Percentiles rank a stretch among this genome's conserved stretches.
These are phyloP conservation scores for Spinus pinus DNA, from an alignment of 2,797 vertebrate genomes.

Conservation along the genomic window DNA sequence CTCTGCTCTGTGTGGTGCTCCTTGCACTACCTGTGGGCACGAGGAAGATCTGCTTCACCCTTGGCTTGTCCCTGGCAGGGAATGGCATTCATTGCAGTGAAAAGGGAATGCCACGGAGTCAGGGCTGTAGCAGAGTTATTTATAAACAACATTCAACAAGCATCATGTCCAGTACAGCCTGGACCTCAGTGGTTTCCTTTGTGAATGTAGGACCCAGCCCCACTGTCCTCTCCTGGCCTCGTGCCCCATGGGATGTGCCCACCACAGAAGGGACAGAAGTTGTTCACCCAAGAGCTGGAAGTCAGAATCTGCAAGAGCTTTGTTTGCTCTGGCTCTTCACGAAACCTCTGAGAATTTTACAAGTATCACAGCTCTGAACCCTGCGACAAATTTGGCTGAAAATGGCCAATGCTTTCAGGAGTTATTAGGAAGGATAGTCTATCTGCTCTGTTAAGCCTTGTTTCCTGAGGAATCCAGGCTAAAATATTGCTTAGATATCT, in stretches of 20 bases:
- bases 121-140: not conserved
- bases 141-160: not conserved
- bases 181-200: not conserved
- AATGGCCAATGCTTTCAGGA: not conserved
- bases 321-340: not conserved
- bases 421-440: not conserved
- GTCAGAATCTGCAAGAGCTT: not conserved
- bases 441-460: not conserved
- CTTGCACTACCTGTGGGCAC: not conserved
- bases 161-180: accelerated
- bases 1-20: accelerated
- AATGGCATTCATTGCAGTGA: not conserved
- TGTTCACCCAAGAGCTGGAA: not conserved
- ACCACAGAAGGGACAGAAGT: not conserved
- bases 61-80: not conserved
- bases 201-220: not conserved
- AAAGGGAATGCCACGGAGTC: not conserved
- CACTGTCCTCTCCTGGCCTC: not conserved
- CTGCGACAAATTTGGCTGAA: slow-evolving; percentile 9
- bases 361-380: not conserved
- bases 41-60: not conserved
- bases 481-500: slow-evolving; percentile 36
- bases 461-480: slow-evolving; percentile 18
- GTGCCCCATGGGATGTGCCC: not conserved
- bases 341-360: not conserved